Evolutionary conservation across 2,113 vertebrate genomes (phyloP), one percentile per base, ranked within the genome.

Genomic region (Electrona antarctica): DNA sequence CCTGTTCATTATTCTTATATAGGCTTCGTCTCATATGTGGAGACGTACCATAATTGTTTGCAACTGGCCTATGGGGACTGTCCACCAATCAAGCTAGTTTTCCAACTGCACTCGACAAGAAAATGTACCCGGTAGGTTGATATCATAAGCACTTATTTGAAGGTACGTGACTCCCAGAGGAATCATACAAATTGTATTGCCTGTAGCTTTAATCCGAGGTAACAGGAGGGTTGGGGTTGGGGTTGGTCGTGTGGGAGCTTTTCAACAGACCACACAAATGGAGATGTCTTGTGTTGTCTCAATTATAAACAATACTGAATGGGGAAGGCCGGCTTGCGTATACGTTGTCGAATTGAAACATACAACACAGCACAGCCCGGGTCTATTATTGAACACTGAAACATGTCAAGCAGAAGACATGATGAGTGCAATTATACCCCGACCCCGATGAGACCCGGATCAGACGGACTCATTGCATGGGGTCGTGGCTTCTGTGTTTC

Each of bases 1-100:
- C 85, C 74, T 78, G 74, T 85, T 90, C 87, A 87, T 91, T 92
- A 90, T 90, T 85, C 79, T 77, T 79, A n/a, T 9, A 46, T 9
- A 46, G 69, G 48, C 45, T 8, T 77, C 81, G 57, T 82, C 71
- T 81, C 74, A 65, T 21, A 21, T 64, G 69, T 74, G 73, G 84
- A 87, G 70, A 80, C 68, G 73, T 8, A 5, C 49, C 21, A 71
- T 85, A 82, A 89, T 88, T 79, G 75, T 83, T 83, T 70, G 77
- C 60, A 54, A 64, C 61, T 58, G 76, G 69, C 82, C 7, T 21
- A 21, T 21, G 15, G 60, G 70, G 64, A 76, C 61, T 72, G 7
- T 64, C 69, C 69, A 69, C 78, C 55, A 14, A 14, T 46, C 64
- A 67, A 48, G 64, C 67, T 71, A 68, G 54, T 60, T 10, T 15